Base-by-base conservation (phyloP, 1,140 invertebrate species). In the Venturia canescens region DNA sequence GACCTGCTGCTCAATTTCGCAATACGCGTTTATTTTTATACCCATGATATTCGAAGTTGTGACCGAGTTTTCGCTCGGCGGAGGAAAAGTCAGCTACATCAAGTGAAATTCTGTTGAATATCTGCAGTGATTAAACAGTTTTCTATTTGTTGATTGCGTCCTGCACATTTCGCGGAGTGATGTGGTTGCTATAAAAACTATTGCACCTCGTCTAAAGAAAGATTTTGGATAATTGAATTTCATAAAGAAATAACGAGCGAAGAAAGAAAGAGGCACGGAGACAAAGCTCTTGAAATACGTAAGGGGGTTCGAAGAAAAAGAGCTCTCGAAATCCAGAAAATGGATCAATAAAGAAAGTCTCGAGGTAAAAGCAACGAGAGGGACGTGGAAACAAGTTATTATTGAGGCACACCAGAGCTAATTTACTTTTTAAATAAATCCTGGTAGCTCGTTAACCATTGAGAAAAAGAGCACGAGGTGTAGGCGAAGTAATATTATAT, bases 371-470 rank as follows among this genome's bases (percentile, higher is more conserved):
- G 31, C 50, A 72, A 27, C 66, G 50, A 15, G 11, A 79, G 77
- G 79, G 83, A 81, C 72, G 82, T 76, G 48, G 71, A 44, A 66
- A 16, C 53, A 80, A 83, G 80, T 85, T 86, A 84, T 86, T 86
- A 85, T 85, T 82, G 78, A 83, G 82, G 80, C 80, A 76, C 74
- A 82, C 69, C 71, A 79, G 72, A 83, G 78, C 79, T 86, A 86
- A 86, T 86, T 86, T 85, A 85, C 80, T 83, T 83, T 84, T 85
- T 83, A 85, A 85, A 86, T 86, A 83, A 86, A 83, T 85, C 83
- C 81, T 78, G 80, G 60, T 80, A 81, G 57, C 83, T 84, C 83
- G 82, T 84, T 86, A 84, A 84, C 80, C 77, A 38, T 29, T 50
- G n/a, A 76, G 79, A 71, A 81, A 72, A 78, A 74, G 81, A 81